Evolutionary conservation across 2,113 vertebrate genomes (phyloP), one percentile per base, ranked within the genome.

Genomic region (Coracopsis vasa): DNA sequence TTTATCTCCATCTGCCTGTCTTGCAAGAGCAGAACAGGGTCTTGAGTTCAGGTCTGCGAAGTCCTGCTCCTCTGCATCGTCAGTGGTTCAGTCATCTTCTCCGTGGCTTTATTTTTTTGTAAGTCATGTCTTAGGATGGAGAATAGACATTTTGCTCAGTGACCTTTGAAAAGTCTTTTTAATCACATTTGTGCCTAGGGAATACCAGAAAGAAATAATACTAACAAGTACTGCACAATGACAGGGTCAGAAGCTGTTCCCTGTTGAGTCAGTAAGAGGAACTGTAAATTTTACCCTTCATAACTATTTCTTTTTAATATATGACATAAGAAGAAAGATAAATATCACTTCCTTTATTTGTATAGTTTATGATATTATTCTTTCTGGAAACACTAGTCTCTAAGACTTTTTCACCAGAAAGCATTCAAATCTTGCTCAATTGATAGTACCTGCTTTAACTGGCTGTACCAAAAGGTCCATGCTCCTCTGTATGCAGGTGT

Each of bases 231-330:
- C 78, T 66, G 67, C 39, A 64, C 21, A 66, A 39, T 80, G 47
- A 62, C 61, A 70, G 54, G 81, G 54, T 85, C 69, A 88, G 60
- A 92, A 51, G 66, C 80, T 39, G 54, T 64, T 35, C 80, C 24
- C n/a, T 45, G 47, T 39, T 0, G 24, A 67, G 47, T n/a, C 24
- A 72, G 69, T 53, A 87, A 92, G 62, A 92, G 48, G 73, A 95
- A 88, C 61, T 62, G 73, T 79, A 94, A 91, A 94, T 77, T 92
- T 89, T 71, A 91, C 92, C 69, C 80, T 91, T 86, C 35, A 37
- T 54, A 92, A 96, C 82, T 96, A 90, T 95, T 96, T 97, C 92
- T 97, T 96, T 95, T 95, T 92, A 92, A 94, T 95, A 81, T 79
- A 31, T 92, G 90, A 86, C 77, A 74, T 75, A 92, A 89, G 92